Evolutionary conservation across 2,888 invertebrate genomes (phyloP).

Genomic region (Margaritifera margaritifera): DNA sequence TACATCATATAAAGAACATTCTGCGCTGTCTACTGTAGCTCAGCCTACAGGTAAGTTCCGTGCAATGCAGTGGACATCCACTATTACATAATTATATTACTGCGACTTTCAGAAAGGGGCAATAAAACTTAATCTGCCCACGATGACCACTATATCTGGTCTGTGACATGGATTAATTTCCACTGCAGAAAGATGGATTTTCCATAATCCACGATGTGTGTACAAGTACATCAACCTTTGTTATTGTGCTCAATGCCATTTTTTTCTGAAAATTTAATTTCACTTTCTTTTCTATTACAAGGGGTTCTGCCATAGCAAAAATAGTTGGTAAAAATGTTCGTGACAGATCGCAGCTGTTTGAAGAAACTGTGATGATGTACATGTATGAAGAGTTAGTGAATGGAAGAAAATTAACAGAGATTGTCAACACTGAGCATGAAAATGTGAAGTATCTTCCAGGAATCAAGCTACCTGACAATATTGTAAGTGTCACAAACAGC

Average conservation of each 20-base stretch:
- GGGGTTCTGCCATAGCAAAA: conserved; percentile 98
- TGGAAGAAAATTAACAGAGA: conserved; percentile 95
- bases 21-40: too few relatives aligned
- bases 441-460: conserved; percentile 99
- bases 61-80: too few relatives aligned
- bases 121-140: too few relatives aligned
- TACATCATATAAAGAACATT: too few relatives aligned
- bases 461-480: conserved; percentile 92
- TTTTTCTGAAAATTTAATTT: not conserved
- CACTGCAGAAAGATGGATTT: too few relatives aligned
- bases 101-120: too few relatives aligned
- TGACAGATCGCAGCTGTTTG: conserved; percentile 81
- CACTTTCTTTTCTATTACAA: conserved; percentile 35
- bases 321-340: conserved; percentile 94
- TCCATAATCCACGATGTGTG: too few relatives aligned
- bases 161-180: too few relatives aligned
- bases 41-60: too few relatives aligned
- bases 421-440: conserved; percentile 98
- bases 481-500: conserved; percentile 80
- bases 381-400: conserved; percentile 94
- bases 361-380: conserved; percentile 85
- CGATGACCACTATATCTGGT: too few relatives aligned
- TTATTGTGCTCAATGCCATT: not conserved
- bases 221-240: not conserved
- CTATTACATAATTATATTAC: too few relatives aligned